Base-by-base conservation (phyloP, 2,113 vertebrate genomes). In the Ahaetulla prasina region DNA sequence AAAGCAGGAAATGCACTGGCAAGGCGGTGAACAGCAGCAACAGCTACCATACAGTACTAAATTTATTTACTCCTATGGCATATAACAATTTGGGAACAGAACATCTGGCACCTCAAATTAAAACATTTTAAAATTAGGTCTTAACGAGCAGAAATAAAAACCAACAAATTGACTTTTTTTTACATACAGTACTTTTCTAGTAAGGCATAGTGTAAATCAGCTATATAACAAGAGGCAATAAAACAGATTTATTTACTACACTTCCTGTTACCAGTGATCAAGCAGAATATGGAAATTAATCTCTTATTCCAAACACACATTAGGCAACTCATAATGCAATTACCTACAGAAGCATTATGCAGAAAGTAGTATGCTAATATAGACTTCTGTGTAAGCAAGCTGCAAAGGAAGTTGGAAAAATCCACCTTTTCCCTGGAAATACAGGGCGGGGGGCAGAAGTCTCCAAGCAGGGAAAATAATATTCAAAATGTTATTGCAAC, bases 51-150 rank as follows among this genome's bases (percentile, higher is more conserved):
- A 30, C 54, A 50, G 20, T 39, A 85, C 87, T 50, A 63, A 92
- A 92, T 91, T 88, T 45, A 86, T 88, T 88, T 63, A 90, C 45
- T 92, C 23, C 91, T 87, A 89, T 94, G 93, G 90, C 92, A 96
- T 0, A 0, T n/a, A 94, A 89, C 45, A 91, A 92, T 86, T 93
- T 88, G 2, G 47, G 39, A 23, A 2, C 57, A 4, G 68, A 97
- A 92, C 95, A 97, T 95, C 96, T 96, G 96, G 95, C 91, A 93
- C 54, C 94, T 96, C 94, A 63, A 30, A 95, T 55, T 45, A 93
- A 84, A 95, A 88, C 2, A 0, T 1, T 91, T 92, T 90, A 96
- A 97, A 96, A 95, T 94, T 35, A 94, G 94, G 22, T 10, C 4
- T 88, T 4, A 2, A 88, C 0, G 0, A 95, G 93, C 92, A 93